Base-by-base conservation (phyloP, 30 jellyfish, hydroid and myxozoan species). In the Calvadosia cruxmelitensis region DNA sequence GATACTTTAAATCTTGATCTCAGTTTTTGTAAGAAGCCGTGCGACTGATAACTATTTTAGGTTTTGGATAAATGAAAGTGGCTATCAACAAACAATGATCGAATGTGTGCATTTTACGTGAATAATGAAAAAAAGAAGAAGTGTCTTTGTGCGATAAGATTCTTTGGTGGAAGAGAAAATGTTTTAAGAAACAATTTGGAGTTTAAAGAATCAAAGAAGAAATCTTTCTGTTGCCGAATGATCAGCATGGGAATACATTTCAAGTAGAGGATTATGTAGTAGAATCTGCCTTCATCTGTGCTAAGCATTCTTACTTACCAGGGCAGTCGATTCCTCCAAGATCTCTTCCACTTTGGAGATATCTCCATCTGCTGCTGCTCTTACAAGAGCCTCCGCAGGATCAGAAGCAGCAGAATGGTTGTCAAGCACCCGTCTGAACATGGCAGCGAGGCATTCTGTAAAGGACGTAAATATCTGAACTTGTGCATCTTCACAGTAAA, bases 341-440 rank as follows among this genome's bases (percentile, higher is more conserved):
- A 85, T 75, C 61, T 85, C 90, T 27, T 78, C 90, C 16, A 85
- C 77, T 49, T 73, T 64, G 20, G 67, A 69, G 24, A 65, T 75
- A 74, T 85, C 83, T 24, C 93, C 88, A 42, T 79, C 96, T n/a
- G 96, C 96, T 23, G 96, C 96, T 3, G 96, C 91, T 49, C 75
- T 85, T 0, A 85, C 93, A 20, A 85, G 69, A 64, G 66, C 84
- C 69, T 85, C 96, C 7, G 93, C 78, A 13, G 96, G 96, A 53
- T 85, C 93, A 42, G 75, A 48, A 0, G 96, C n/a, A n/a, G n/a
- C 78, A 0, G 73, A 73, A 53, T 76, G 82, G 26, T 79, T 67
- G 34, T 83, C 92, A 31, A 83, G 77, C 49, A 83, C 49, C 70
- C 71, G 76, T 73, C 70, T 71, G 63, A 83, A 72, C 1, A 83